Base-by-base conservation (phyloP, 2,113 vertebrate genomes). In the Eubucco bourcierii region DNA sequence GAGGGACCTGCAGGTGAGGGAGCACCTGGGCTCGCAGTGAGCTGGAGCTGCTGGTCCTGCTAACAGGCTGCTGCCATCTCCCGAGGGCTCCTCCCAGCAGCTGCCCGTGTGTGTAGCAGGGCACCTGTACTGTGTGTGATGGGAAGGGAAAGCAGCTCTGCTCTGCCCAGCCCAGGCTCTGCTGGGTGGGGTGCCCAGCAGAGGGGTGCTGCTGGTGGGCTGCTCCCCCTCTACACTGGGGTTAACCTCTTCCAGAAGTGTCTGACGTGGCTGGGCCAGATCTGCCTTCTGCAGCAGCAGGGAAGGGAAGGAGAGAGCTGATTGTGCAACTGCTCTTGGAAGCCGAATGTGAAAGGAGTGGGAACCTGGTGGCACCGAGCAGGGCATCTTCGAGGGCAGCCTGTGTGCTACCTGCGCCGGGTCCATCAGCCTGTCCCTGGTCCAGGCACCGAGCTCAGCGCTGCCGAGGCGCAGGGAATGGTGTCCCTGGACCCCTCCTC, bases 81-180 rank as follows among this genome's bases (percentile, higher is more conserved):
- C 52, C 0, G 1, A 0, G 1, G 31, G 39, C 44, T 71, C 47
- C 55, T 64, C n/a, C 2, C 7, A 12, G 52, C 6, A 5, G 56
- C 50, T 79, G 63, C 37, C 41, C 0, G 5, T 53, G 63, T 13
- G 3, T 4, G 24, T 5, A 39, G 72, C 0, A 2, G 47, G 34
- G 84, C 15, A 61, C 44, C 4, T 1, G 2, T 27, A 18, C 37
- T 0, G 0, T 10, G 50, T 15, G 63, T 31, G 23, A 17, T 25
- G 39, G 0, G 8, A 60, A 60, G 72, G 58, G n/a, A 70, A 90
- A 52, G 12, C 82, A 75, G 37, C 39, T 56, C 63, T 37, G 46
- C 33, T 39, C 2, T 31, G 3, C 7, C 52, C 8, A 12, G 34
- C 16, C 1, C 1, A 47, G 63, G 34, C 39, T 58, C 12, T 16